Evolutionary conservation across 1,140 invertebrate species (phyloP).

Genomic region (Orchesella cincta): DNA sequence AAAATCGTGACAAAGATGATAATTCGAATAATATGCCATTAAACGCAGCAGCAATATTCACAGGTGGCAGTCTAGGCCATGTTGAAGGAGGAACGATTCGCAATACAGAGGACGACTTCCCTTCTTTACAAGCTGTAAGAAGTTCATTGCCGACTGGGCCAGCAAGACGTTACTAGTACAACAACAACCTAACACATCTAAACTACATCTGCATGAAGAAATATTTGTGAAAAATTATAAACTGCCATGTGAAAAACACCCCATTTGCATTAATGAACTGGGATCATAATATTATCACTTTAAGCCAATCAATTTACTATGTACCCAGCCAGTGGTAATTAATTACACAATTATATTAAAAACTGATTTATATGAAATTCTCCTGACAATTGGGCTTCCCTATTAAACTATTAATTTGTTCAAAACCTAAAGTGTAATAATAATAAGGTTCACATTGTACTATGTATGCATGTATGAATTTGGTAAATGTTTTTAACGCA

Average conservation of each 20-base stretch:
- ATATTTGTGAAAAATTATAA: not conserved
- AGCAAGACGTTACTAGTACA: constrained; percentile 29
- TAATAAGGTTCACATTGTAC: too few relatives aligned
- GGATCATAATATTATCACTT: not conserved
- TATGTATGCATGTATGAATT: too few relatives aligned
- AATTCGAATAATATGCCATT: constrained; percentile 29
- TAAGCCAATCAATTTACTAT: not conserved
- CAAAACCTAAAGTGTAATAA: too few relatives aligned
- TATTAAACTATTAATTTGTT: too few relatives aligned
- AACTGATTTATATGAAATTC: not conserved
- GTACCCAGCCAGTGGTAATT: not conserved
- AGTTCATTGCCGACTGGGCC: constrained; percentile 14
- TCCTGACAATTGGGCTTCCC: too few relatives aligned
- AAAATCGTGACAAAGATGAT: constrained; percentile 23
- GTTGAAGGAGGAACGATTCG: not conserved
- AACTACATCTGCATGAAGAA: not conserved
- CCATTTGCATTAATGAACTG: not conserved
- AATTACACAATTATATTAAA: not conserved
- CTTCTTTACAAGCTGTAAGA: constrained; percentile 13
- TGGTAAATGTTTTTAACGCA: too few relatives aligned
- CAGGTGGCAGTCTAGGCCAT: constrained; percentile 35
- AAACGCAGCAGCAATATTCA: constrained; percentile 38
- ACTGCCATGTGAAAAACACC: not conserved
- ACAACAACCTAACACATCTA: not conserved
- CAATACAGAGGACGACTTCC: constrained; percentile 27